Evolutionary conservation across 2,888 invertebrate species (phyloP).

Genomic region (Harmothoe impar): DNA sequence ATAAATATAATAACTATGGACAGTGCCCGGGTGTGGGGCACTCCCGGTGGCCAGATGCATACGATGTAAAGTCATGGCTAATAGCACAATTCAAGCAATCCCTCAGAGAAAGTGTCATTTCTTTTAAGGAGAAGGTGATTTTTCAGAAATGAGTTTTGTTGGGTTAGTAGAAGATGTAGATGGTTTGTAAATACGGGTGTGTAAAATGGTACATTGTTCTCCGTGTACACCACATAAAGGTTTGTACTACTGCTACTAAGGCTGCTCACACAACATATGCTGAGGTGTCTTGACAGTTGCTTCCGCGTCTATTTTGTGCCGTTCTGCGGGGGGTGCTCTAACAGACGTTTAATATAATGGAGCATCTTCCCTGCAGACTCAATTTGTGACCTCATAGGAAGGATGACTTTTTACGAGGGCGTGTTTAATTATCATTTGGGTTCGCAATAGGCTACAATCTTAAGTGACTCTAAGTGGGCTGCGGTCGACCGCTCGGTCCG

Average conservation of each 20-base stretch:
- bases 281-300: conserved; percentile 47
- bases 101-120: no score
- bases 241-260: conserved; percentile 21
- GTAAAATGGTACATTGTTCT: not conserved
- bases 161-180: not conserved
- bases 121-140: no score
- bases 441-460: not conserved
- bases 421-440: conserved; percentile 16
- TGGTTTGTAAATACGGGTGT: conserved; percentile 6
- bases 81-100: no score
- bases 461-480: no score
- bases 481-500: no score
- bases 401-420: not conserved
- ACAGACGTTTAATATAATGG: conserved; percentile 25
- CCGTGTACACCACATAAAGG: not conserved
- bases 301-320: not conserved
- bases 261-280: not conserved
- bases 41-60: no score
- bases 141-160: no score
- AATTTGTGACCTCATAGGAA: conserved; percentile 50
- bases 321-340: conserved; percentile 22
- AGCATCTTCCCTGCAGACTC: not conserved
- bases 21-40: no score
- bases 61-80: no score
- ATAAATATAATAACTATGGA: no score